A percentile compares a stretch with the other conserved stretches of the same genome.
These are phyloP conservation scores for Sarcoramphus papa DNA, from an alignment of 2,797 vertebrate genomes.

Conservation along the genomic window DNA sequence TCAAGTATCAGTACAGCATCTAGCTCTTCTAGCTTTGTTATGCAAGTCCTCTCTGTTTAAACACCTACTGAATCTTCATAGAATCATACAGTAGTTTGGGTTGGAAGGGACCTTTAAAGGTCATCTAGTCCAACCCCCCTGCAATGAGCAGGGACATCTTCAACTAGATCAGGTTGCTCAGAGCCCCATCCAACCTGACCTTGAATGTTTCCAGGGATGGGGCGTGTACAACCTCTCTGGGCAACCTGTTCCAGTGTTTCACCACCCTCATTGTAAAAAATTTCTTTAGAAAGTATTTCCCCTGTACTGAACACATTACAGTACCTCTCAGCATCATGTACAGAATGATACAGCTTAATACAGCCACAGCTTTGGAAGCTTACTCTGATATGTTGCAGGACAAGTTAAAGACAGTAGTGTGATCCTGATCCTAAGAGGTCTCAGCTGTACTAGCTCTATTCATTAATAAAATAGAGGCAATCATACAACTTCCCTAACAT, in stretches of 20 bases:
- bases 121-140: background rate
- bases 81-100: background rate
- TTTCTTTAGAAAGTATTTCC: background rate
- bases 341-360: background rate
- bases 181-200: background rate
- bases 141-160: background rate
- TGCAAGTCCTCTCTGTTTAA: background rate
- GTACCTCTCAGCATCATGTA: background rate
- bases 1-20: background rate
- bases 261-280: background rate
- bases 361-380: background rate
- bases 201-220: background rate
- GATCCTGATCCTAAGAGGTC: background rate
- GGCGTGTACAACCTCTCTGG: background rate
- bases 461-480: background rate
- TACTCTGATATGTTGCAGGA: background rate
- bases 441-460: background rate
- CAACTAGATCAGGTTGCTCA: background rate
- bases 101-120: background rate
- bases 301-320: background rate
- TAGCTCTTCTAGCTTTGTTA: background rate
- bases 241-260: background rate
- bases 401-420: background rate
- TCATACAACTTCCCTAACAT: background rate
- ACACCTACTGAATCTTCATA: background rate